A percentile compares a stretch with the other conserved stretches of the same genome.
These are phyloP conservation scores for Pseudorhombus dupliciocellatus DNA, from an alignment of 2,113 vertebrate species.

Conservation along the genomic window DNA sequence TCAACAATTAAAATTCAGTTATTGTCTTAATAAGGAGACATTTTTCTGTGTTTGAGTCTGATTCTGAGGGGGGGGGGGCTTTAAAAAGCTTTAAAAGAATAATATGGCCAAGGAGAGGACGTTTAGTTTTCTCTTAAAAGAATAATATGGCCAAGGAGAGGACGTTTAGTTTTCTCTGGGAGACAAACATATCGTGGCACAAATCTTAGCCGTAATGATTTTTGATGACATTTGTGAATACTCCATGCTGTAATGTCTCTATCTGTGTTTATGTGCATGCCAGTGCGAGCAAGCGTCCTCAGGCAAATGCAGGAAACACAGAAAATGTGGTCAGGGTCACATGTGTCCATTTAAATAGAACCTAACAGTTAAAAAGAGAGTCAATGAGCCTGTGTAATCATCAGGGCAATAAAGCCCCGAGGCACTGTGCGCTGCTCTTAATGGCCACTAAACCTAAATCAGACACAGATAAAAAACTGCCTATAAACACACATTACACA, in stretches of 20 bases:
- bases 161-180: not conserved
- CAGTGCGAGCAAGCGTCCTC: not conserved
- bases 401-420: conserved; percentile 29
- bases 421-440: conserved; percentile 32
- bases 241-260: not conserved
- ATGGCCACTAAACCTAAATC: conserved; percentile 54
- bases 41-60: too few species aligned
- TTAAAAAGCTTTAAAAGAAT: too few species aligned
- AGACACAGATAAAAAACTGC: conserved; percentile 31
- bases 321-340: not conserved
- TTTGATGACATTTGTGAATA: not conserved
- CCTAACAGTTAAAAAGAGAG: conserved; percentile 28
- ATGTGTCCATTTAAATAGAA: conserved; percentile 23
- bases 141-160: too few species aligned
- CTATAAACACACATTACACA: conserved; percentile 48
- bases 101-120: too few species aligned
- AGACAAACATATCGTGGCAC: not conserved
- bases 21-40: too few species aligned
- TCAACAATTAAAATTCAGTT: not conserved
- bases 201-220: not conserved
- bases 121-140: too few species aligned
- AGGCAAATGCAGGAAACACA: not conserved
- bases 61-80: too few species aligned
- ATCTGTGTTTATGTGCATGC: not conserved
- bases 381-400: conserved; percentile 53